phyloP scores from a whole-genome alignment of 2,888 invertebrate genomes.

The Pegoplata infirma region DNA sequence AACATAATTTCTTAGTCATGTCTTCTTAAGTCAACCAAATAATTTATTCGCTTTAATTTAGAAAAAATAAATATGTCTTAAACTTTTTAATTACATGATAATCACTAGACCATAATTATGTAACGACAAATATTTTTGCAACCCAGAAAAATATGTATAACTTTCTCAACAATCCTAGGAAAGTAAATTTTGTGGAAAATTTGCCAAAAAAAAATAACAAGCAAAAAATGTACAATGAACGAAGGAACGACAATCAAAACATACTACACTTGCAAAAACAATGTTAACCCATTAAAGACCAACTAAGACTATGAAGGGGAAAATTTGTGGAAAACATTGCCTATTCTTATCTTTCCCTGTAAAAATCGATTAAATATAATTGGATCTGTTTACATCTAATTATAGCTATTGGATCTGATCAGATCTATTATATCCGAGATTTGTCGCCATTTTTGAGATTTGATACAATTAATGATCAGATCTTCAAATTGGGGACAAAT shows the following conservation, averaged over 20 bases:
- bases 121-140: constrained; percentile 30
- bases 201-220: constrained; percentile 42
- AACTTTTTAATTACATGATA: constrained; percentile 49
- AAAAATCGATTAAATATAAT: no score
- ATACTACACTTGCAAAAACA: background rate
- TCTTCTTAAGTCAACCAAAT: background rate
- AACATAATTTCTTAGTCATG: constrained; percentile 9
- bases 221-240: background rate
- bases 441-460: no score
- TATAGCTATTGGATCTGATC: no score
- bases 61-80: constrained; percentile 38
- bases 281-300: no score
- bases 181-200: constrained; percentile 48
- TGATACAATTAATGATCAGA: no score
- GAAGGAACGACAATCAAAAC: background rate
- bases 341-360: no score
- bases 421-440: no score
- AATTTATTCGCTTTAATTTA: constrained; percentile 30
- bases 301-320: no score
- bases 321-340: no score
- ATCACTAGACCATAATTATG: constrained; percentile 56
- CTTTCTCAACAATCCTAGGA: constrained; percentile 31
- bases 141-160: background rate
- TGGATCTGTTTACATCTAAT: no score
- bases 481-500: no score